A percentile compares a stretch with the other conserved stretches of the same genome.
These are phyloP conservation scores for Caradrina clavipalpis DNA, from an alignment of 2,888 invertebrate species.

Conservation along the genomic window DNA sequence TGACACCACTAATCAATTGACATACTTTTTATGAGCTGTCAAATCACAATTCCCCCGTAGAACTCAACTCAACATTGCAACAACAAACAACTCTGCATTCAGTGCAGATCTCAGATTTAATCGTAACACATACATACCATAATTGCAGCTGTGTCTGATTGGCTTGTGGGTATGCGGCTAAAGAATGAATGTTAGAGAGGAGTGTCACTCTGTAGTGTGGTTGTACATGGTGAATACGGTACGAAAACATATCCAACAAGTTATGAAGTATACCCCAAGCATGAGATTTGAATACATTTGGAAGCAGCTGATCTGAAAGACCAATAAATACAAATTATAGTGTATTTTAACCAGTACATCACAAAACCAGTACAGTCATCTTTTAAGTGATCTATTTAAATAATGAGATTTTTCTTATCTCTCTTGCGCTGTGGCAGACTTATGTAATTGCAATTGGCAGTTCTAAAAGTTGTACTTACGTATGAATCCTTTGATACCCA, in stretches of 20 bases:
- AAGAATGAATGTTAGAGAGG: conserved; percentile 96
- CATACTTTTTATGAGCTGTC: no score
- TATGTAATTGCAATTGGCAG: neutral
- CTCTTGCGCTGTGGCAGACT: neutral
- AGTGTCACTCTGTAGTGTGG: conserved; percentile 98
- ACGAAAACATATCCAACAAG: conserved; percentile 98
- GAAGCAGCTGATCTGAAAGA: conserved; percentile 94
- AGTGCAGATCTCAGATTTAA: no score
- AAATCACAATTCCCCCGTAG: no score
- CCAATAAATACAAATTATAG: conserved; percentile 13
- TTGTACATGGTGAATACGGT: conserved; percentile 98
- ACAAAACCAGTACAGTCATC: neutral
- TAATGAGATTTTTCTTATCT: no score
- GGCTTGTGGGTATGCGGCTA: conserved; percentile 97
- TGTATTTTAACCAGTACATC: neutral
- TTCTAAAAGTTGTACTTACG: conserved; percentile 89
- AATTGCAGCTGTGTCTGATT: conserved; percentile 98
- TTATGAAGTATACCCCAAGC: conserved; percentile 99
- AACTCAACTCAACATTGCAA: no score
- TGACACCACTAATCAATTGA: no score
- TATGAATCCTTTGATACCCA: conserved; percentile 99
- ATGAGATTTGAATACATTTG: conserved; percentile 97
- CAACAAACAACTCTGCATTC: neutral
- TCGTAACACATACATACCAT: conserved; percentile 90
- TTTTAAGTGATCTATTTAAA: no score